These are phyloP conservation scores for Heterodera schachtii DNA, from an alignment of 1,140 invertebrate genomes.

Conservation along the genomic window DNA sequence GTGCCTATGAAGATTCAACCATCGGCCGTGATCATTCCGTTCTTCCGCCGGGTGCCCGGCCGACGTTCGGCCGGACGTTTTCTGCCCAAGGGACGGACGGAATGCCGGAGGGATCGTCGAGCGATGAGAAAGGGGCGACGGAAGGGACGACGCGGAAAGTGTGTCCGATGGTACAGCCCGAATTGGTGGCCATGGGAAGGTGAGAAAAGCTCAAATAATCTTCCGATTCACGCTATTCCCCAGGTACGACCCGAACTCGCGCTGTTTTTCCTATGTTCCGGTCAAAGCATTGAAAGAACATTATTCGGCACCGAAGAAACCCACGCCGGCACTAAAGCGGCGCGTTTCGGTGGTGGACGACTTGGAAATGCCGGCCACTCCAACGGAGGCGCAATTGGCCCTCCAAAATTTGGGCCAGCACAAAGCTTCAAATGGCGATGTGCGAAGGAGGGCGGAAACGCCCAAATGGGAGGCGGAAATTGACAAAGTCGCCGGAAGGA, in stretches of 20 bases:
- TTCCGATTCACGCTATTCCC: too few relatives aligned
- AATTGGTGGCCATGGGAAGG: conserved; percentile 62
- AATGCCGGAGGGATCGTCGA: conserved; percentile 16
- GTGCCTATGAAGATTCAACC: conserved; percentile 38
- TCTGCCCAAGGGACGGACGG: conserved; percentile 21
- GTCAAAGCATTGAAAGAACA: conserved; percentile 65
- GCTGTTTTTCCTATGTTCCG: conserved; percentile 65
- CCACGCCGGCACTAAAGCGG: conserved; percentile 21
- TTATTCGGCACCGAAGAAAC: conserved; percentile 54
- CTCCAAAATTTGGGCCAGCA: conserved; percentile 10
- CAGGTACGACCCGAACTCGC: conserved; percentile 63
- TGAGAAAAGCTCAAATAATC: conserved; percentile 32
- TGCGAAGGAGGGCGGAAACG: conserved; percentile 44
- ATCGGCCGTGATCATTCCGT: conserved; percentile 51
- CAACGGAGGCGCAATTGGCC: conserved; percentile 21
- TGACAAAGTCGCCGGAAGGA: conserved; percentile 45
- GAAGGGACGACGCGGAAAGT: conserved; percentile 46
- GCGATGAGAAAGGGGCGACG: conserved; percentile 16
- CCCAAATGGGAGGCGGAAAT: conserved; percentile 65
- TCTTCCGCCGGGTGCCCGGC: conserved; percentile 54
- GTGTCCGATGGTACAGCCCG: conserved; percentile 48
- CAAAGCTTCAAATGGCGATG: conserved; percentile 33
- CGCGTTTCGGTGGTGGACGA: conserved; percentile 32
- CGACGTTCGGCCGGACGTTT: conserved; percentile 2
- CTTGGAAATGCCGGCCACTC: conserved; percentile 22